Evolutionary conservation across 2,113 vertebrate genomes (phyloP).

Genomic region (Labeo rohita): DNA sequence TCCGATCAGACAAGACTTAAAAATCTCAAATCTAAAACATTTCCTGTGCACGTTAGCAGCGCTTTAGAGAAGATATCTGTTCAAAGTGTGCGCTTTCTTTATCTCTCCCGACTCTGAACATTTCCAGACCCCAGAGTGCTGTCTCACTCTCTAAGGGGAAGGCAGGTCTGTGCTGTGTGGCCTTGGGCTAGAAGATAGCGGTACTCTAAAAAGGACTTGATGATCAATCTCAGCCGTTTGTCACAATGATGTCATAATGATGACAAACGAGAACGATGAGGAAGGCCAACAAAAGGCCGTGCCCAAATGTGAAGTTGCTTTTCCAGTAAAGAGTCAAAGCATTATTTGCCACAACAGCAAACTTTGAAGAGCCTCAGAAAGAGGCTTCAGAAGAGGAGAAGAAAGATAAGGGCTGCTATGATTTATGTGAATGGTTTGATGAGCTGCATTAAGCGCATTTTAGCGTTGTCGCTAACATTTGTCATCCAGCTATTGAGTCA

Average conservation of each 20-base stretch:
- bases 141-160: slow-evolving; percentile 45
- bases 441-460: slow-evolving; percentile 56
- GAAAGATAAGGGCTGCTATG: slow-evolving; percentile 39
- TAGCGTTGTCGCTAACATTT: slow-evolving; percentile 24
- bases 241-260: slow-evolving; percentile 55
- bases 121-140: slow-evolving; percentile 58
- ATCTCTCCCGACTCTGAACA: slow-evolving; percentile 54
- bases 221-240: slow-evolving; percentile 53
- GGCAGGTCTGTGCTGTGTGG: slow-evolving; percentile 20
- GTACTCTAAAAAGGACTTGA: slow-evolving; percentile 44
- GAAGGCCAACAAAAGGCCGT: slow-evolving; percentile 39
- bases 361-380: slow-evolving; percentile 33
- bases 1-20: slow-evolving; percentile 54
- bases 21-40: slow-evolving; percentile 55
- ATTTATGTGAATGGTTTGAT: slow-evolving; percentile 42
- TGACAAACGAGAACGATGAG: slow-evolving; percentile 54
- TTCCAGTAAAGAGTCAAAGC: slow-evolving; percentile 56
- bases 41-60: slow-evolving; percentile 54
- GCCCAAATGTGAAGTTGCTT: slow-evolving; percentile 41
- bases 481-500: slow-evolving; percentile 19
- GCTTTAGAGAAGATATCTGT: slow-evolving; percentile 52
- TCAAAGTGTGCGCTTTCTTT: slow-evolving; percentile 58
- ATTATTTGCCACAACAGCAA: slow-evolving; percentile 30
- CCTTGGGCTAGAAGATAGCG: slow-evolving; percentile 47
- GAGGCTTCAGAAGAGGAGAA: slow-evolving; percentile 33